These are phyloP conservation scores for Netelia inedita DNA, from an alignment of 2,888 invertebrate species.

Conservation along the genomic window DNA sequence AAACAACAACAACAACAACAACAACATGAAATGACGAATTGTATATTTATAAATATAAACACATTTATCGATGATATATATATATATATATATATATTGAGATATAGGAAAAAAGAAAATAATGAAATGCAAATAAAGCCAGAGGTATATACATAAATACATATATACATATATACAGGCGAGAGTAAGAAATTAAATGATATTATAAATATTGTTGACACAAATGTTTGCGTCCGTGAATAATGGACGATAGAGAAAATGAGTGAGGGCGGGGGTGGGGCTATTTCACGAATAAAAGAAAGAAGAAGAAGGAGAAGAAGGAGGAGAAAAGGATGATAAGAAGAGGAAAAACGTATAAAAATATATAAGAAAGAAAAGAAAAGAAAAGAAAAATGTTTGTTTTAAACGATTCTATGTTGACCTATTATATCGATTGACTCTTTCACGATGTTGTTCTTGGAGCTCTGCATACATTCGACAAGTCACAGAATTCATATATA, in stretches of 20 bases:
- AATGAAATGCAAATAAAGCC: conserved; percentile 71
- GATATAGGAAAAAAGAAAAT: conserved; percentile 70
- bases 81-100: conserved; percentile 68
- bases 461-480: conserved; percentile 70
- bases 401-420: conserved; percentile 59
- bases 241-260: conserved; percentile 64
- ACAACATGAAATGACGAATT: conserved; percentile 77
- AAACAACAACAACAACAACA: conserved; percentile 15
- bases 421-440: conserved; percentile 64
- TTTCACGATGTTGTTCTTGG: conserved; percentile 73
- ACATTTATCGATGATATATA: conserved; percentile 74
- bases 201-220: conserved; percentile 83
- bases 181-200: conserved; percentile 79
- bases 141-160: conserved; percentile 67
- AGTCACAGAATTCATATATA: conserved; percentile 60
- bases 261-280: too few species aligned
- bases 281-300: too few species aligned
- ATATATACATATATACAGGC: conserved; percentile 69
- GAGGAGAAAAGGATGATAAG: too few species aligned
- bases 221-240: conserved; percentile 80
- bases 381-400: conserved; percentile 33
- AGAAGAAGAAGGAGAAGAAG: too few species aligned
- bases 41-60: conserved; percentile 84
- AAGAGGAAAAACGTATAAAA: background rate
- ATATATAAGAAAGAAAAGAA: conserved; percentile 1